A percentile compares a stretch with the other conserved stretches of the same genome.
These are phyloP conservation scores for Drosophila borborema DNA, from an alignment of 2,888 invertebrate species.

Conservation along the genomic window DNA sequence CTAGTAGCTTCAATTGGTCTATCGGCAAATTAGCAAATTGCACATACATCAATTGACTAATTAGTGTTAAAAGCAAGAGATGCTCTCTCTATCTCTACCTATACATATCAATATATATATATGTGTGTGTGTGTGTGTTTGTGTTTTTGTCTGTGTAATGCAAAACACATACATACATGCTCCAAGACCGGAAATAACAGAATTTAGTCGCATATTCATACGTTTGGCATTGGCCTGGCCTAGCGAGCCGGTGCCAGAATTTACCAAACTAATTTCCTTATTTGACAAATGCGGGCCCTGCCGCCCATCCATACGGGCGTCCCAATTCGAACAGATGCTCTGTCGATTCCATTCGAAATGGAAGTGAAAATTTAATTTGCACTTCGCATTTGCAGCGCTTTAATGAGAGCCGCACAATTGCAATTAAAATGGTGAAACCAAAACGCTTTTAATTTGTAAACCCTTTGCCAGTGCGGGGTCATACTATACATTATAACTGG, in stretches of 20 bases:
- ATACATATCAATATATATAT: no score
- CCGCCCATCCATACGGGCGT: background rate
- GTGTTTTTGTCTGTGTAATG: conserved; percentile 1
- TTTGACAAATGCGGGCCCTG: conserved; percentile 45
- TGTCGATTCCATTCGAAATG: conserved; percentile 2
- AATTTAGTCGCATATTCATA: conserved; percentile 15
- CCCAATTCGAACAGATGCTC: conserved; percentile 16
- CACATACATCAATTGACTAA: conserved; percentile 65
- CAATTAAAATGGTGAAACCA: conserved; percentile 62
- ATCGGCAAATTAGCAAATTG: conserved; percentile 71
- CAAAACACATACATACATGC: background rate
- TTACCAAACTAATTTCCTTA: conserved; percentile 66
- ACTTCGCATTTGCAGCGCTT: conserved; percentile 33
- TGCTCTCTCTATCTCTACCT: background rate
- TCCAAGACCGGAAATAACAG: conserved; percentile 43
- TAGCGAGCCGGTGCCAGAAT: conserved; percentile 22
- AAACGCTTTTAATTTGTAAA: conserved; percentile 22
- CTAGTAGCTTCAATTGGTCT: conserved; percentile 36
- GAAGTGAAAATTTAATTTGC: conserved; percentile 46
- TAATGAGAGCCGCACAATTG: conserved; percentile 58
- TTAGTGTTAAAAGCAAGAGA: conserved; percentile 69
- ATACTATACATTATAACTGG: conserved; percentile 7
- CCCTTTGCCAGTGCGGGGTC: conserved; percentile 4
- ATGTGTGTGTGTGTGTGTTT: background rate
- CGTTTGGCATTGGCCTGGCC: background rate